Evolutionary conservation across 2,797 vertebrate species (phyloP), one percentile per base, ranked within the genome.

Genomic region (Centroberyx gerrardi): DNA sequence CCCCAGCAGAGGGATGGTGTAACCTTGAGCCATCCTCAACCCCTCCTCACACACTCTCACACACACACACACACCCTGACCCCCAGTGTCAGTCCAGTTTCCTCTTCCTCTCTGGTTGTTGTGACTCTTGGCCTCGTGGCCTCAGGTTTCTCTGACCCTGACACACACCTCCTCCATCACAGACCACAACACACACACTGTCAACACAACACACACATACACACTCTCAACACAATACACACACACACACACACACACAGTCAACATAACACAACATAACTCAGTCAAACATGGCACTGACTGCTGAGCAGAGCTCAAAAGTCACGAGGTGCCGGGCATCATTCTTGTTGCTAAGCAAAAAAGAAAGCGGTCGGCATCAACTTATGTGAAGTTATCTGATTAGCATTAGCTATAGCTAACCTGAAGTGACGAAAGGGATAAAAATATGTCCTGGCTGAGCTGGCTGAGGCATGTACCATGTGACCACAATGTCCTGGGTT

Each of bases 11-110:
- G 72, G n/a, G 62, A 68, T 71, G 82, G 64, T 5, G 52, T 62
- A 85, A 88, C 78, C 76, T 78, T 78, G 53, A 80, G 58, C 68
- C 65, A 70, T 72, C 69, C 59, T 77, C 62, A 56, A 36, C 28
- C 40, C 51, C 18, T 58, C 22, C 29, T 44, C 27, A 51, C 48
- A 52, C 76, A 74, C 63, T 79, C 51, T 79, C 51, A 64, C 56
- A 77, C 77, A 70, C 72, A 82, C 71, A 56, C 69, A 74, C 28
- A 29, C 49, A 83, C 56, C 48, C 0, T 51, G 15, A 66, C 36
- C 4, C 67, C 55, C 53, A 59, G 28, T 48, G 29, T 54, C 18
- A 59, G 8, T 58, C 8, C 61, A 71, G 59, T 56, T 85, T 86
- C 81, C 77, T 73, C 72, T 83, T 83, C 72, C 78, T 83, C 52